A percentile compares a stretch with the other conserved stretches of the same genome.
phyloP scores from a whole-genome alignment of 2,113 vertebrate genomes.

The Misgurnus anguillicaudatus region DNA sequence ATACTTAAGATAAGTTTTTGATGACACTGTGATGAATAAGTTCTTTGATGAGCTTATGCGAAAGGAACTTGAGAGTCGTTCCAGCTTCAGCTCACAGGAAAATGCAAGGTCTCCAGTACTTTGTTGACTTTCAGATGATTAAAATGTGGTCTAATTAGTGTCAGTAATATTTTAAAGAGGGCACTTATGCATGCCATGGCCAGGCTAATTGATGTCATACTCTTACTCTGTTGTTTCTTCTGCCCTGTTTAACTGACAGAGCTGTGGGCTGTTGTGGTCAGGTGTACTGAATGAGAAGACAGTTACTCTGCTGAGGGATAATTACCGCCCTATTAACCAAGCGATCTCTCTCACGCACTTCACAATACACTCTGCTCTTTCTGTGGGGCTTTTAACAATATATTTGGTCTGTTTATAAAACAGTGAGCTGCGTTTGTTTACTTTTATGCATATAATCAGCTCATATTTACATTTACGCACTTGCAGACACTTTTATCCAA shows the following conservation, averaged over 20 bases:
- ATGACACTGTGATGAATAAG: not conserved
- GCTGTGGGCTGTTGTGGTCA: conserved; percentile 47
- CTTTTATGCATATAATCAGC: not conserved
- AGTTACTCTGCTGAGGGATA: conserved; percentile 39
- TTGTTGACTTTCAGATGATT: conserved; percentile 34
- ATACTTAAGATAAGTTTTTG: too few relatives aligned
- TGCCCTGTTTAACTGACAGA: conserved; percentile 41
- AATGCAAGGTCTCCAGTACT: not conserved
- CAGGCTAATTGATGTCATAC: conserved; percentile 54
- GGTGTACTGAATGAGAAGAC: conserved; percentile 35
- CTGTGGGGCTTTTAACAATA: not conserved
- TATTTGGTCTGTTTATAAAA: not conserved
- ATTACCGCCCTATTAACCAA: conserved; percentile 48
- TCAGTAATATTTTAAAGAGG: conserved; percentile 48
- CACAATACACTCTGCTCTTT: not conserved
- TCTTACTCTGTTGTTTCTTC: conserved; percentile 37
- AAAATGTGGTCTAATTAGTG: conserved; percentile 55
- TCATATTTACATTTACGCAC: too few relatives aligned
- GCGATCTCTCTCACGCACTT: not conserved
- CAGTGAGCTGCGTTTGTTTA: not conserved
- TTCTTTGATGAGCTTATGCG: not conserved
- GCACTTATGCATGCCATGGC: conserved; percentile 21
- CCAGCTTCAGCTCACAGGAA: not conserved
- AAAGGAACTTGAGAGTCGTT: not conserved
- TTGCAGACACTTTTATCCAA: too few relatives aligned